Base-by-base conservation (phyloP, 35 echinoderm and acorn worm genomes). In the Amphiura filiformis region DNA sequence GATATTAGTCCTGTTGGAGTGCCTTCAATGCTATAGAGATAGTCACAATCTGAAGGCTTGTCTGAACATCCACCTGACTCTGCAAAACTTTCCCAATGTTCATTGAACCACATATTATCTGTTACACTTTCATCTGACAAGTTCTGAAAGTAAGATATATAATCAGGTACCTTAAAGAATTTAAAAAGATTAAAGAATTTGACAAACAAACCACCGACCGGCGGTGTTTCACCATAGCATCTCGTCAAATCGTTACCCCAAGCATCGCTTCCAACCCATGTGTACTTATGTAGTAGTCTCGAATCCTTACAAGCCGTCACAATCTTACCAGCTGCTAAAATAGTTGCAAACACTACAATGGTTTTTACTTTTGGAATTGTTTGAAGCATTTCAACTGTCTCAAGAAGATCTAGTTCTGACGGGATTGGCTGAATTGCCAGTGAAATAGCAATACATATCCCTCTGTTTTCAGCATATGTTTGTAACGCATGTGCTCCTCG, bases 191-290 rank as follows among this genome's bases (percentile, higher is more conserved):
- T 85, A 31, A 34, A 64, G 28, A 85, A 65, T 35, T 34, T 56
- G 33, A 85, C 56, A 31, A 85, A 85, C 22, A 85, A 35, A 34
- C 44, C 20, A 35, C 77, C 83, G 17, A 49, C 33, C 31, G 56
- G 44, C 28, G 83, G 41, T 31, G 83, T 61, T 3, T 57, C 33
- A 17, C 41, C 41, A 1, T 28, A 57, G 30, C 22, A 28, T 0
- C 56, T 35, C 12, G 34, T 17, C 30, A 57, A 17, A 35, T 38
- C 56, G 32, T 49, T 40, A 30, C 44, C 83, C 83, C 83, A 85
- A 32, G 41, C 83, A 34, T 85, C 42, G 35, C 83, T 85, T 14
- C 44, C 83, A 14, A 85, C 56, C 83, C 83, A 85, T 11, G 56
- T 65, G 52, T 52, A 85, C 13, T 85, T 20, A 35, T 85, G 4